Base-by-base conservation (phyloP, 1,140 invertebrate species). In the Papilio aristodemus region DNA sequence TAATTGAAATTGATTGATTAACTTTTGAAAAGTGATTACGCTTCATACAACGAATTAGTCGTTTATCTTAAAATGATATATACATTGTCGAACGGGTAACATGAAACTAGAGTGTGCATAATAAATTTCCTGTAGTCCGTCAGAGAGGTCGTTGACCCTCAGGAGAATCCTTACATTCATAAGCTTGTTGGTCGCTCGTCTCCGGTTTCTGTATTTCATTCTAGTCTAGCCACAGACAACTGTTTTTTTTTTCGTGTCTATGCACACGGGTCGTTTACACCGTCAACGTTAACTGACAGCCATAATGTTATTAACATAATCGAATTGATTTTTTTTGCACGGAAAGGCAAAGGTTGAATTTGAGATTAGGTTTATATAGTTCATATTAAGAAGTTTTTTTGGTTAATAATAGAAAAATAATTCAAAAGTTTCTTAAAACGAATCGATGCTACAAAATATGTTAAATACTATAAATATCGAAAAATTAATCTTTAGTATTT, bases 151-250 rank as follows among this genome's bases (percentile, higher is more conserved):
- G 39, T 17, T 37, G 39, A 27, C 62, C 39, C 0, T 17, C 4
- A 59, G 5, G 14, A 41, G 62, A 64, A 64, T 64, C 62, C 62
- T 64, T 64, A 64, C 11, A 64, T 64, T 64, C 62, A 64, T 64
- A 64, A 64, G 60, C 60, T 14, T 63, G 60, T 63, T 43, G 60
- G 38, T 36, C 38, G 22, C 10, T 5, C 11, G 60, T 64, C 39
- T 64, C 38, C 39, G 62, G 62, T 64, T 64, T 64, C 62, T 64
- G 62, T 39, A 64, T 64, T 43, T 64, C 22, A 64, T 43, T 64
- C 38, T 46, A 64, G 62, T 64, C 62, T 64, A 64, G 62, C 39
- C 38, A 22, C 39, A 46, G 41, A 38, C 37, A 22, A 38, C n/a
- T 17, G 27, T 64, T 64, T 64, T 64, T 54, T 54, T 64, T 64